These are phyloP conservation scores for Phengaris arion DNA, from an alignment of 2,888 invertebrate species.

Conservation along the genomic window DNA sequence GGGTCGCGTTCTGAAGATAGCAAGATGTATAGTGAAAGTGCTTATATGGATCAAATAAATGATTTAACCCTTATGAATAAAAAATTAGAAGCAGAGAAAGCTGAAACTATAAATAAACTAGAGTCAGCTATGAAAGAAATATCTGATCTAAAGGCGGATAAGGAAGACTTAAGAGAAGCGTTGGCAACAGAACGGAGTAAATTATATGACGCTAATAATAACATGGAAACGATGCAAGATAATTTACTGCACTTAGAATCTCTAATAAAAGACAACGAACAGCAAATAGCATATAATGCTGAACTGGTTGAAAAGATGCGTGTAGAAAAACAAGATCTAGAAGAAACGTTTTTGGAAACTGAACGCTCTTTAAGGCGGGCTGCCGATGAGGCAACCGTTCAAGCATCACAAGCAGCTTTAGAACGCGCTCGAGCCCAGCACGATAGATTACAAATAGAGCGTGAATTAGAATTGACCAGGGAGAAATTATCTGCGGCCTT, in stretches of 20 bases:
- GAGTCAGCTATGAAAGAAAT: constrained; percentile 59
- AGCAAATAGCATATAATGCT: constrained; percentile 52
- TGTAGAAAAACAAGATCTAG: constrained; percentile 64
- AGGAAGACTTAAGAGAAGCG: constrained; percentile 53
- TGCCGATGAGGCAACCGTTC: constrained; percentile 85
- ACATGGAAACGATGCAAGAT: constrained; percentile 51
- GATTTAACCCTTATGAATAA: constrained; percentile 57
- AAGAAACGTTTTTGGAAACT: constrained; percentile 66
- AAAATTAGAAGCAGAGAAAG: constrained; percentile 57
- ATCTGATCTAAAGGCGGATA: constrained; percentile 54
- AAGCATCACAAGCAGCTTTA: constrained; percentile 85
- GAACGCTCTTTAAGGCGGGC: constrained; percentile 82
- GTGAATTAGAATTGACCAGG: constrained; percentile 79
- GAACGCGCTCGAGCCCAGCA: constrained; percentile 87
- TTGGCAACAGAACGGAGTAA: constrained; percentile 51
- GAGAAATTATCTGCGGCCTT: constrained; percentile 63
- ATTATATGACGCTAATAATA: constrained; percentile 51
- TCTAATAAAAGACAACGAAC: constrained; percentile 57
- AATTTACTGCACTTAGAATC: constrained; percentile 51
- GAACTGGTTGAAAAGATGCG: constrained; percentile 57
- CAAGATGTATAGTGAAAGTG: constrained; percentile 73
- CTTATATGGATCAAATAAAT: constrained; percentile 78
- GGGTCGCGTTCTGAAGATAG: constrained; percentile 67
- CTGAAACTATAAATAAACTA: constrained; percentile 68
- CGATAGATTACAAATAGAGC: constrained; percentile 83